A percentile compares a stretch with the other conserved stretches of the same genome.
Evolutionary conservation across 1,140 invertebrate genomes (phyloP).

Genomic region (Amphibalanus amphitrite): DNA sequence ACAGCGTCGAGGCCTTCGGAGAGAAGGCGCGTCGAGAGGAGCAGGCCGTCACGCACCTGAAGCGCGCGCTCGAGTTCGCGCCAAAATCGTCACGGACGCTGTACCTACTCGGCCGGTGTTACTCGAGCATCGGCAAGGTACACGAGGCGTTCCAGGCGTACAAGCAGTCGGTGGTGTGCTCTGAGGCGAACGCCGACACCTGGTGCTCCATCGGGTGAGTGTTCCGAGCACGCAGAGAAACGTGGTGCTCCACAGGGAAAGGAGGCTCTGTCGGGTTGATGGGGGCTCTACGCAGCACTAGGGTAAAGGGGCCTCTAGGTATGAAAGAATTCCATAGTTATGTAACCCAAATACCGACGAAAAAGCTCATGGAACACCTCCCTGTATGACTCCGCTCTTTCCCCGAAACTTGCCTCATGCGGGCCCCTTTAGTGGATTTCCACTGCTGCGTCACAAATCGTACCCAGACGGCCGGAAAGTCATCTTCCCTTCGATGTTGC

Average conservation of each 20-base stretch:
- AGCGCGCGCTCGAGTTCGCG: slow-evolving; percentile 72
- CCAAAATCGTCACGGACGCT: slow-evolving; percentile 83
- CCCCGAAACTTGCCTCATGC: too few species aligned
- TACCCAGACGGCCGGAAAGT: too few species aligned
- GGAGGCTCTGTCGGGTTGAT: too few species aligned
- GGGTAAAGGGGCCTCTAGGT: too few species aligned
- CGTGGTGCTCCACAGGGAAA: slow-evolving; percentile 44
- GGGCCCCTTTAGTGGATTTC: too few species aligned
- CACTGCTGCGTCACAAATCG: too few species aligned
- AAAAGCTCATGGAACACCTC: too few species aligned
- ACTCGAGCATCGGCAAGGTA: slow-evolving; percentile 79
- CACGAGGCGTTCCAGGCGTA: slow-evolving; percentile 98
- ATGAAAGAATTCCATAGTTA: too few species aligned
- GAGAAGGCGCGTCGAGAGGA: slow-evolving; percentile 57
- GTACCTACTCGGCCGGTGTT: slow-evolving; percentile 80
- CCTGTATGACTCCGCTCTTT: too few species aligned
- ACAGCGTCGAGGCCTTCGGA: slow-evolving; percentile 60
- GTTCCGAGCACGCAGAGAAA: slow-evolving; percentile 40
- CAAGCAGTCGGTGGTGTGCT: slow-evolving; percentile 96
- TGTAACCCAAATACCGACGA: too few species aligned
- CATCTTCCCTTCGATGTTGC: too few species aligned
- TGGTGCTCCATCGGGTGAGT: slow-evolving; percentile 98
- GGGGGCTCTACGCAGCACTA: too few species aligned
- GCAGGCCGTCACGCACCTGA: slow-evolving; percentile 69
- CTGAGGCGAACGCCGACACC: slow-evolving; percentile 97